A percentile compares a stretch with the other conserved stretches of the same genome.
phyloP scores from a whole-genome alignment of 2,113 vertebrate species.

The Strix uralensis region DNA sequence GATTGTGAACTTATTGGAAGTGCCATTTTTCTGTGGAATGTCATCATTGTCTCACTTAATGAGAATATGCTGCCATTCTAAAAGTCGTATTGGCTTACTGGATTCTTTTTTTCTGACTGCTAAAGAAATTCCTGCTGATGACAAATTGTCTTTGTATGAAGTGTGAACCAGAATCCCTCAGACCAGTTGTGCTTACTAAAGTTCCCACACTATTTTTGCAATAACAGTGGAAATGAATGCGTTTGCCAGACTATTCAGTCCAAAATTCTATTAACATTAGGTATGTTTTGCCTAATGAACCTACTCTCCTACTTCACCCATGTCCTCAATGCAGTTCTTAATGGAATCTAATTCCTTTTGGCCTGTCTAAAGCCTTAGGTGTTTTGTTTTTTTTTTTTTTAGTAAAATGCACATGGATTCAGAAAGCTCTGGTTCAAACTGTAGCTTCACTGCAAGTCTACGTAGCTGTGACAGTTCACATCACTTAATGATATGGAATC shows the following conservation, averaged over 20 bases:
- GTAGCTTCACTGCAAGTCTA: not conserved
- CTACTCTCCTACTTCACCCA: not conserved
- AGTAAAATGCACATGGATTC: not conserved
- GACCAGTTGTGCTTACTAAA: not conserved
- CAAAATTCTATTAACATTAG: not conserved
- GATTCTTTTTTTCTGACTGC: not conserved
- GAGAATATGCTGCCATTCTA: not conserved
- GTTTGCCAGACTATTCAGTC: not conserved
- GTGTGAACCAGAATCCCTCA: not conserved
- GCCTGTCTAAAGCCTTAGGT: not conserved
- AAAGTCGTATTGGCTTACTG: not conserved
- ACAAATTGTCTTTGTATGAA: constrained; percentile 10
- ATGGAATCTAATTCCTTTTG: not conserved
- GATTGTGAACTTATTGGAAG: not conserved
- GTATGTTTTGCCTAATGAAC: not conserved
- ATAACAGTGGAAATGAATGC: not conserved
- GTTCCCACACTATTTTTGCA: not conserved
- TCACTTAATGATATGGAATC: not conserved
- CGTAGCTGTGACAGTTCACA: not conserved
- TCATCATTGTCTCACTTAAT: not conserved
- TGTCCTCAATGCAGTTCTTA: not conserved
- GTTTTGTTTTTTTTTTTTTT: not conserved
- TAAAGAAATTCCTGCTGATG: not conserved
- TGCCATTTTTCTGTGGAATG: not conserved
- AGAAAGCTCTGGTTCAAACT: not conserved